phyloP scores from a whole-genome alignment of 1,140 invertebrate species.

The Gonioctena quinquepunctata region DNA sequence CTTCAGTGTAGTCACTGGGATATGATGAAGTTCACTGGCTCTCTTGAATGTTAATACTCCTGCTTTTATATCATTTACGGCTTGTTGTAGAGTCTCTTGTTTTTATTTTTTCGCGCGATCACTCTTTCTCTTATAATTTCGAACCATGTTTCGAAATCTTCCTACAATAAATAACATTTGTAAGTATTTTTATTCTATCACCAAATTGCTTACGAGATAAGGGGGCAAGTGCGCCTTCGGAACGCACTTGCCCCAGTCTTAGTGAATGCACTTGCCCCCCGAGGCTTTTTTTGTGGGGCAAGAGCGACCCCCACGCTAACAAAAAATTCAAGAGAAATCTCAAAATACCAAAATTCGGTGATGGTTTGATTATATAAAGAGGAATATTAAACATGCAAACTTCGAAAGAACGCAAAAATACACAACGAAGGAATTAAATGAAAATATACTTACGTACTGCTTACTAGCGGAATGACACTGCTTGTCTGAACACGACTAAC shows the following conservation, averaged over 20 bases:
- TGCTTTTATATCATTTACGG: conserved; percentile 17
- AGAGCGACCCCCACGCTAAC: neutral
- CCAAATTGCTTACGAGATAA: neutral
- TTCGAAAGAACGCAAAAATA: neutral
- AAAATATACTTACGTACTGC: neutral
- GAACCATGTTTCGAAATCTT: conserved; percentile 9
- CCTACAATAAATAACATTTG: neutral
- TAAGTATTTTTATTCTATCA: neutral
- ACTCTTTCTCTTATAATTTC: conserved; percentile 16
- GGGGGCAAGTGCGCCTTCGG: neutral
- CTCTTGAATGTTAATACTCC: conserved; percentile 26
- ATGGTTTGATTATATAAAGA: neutral
- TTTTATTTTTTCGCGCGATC: conserved; percentile 21
- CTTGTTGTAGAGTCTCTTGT: conserved; percentile 31
- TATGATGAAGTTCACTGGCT: conserved; percentile 24
- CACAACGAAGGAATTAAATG: neutral
- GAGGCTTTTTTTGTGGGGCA: neutral
- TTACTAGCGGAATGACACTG: neutral
- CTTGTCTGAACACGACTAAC: neutral
- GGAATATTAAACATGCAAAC: neutral
- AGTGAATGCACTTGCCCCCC: neutral
- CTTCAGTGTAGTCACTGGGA: conserved; percentile 33
- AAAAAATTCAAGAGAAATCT: neutral
- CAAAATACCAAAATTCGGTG: neutral
- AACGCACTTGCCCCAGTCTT: neutral